phyloP scores from a whole-genome alignment of 2,113 vertebrate species.

The Eidolon helvum region DNA sequence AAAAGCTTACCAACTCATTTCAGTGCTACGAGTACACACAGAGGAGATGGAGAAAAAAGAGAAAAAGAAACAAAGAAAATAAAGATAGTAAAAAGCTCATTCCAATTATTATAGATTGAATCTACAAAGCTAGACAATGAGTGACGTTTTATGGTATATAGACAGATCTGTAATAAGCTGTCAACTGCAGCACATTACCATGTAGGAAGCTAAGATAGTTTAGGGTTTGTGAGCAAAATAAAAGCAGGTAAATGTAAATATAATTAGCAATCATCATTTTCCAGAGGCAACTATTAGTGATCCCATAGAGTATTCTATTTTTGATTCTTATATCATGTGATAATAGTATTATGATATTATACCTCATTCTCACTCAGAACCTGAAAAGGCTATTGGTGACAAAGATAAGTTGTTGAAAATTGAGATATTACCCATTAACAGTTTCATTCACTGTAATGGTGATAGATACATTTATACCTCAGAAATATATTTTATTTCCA shows the following conservation, averaged over 20 bases:
- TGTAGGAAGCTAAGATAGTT: background rate
- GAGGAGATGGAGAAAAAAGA: background rate
- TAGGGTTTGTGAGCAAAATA: background rate
- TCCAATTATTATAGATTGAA: background rate
- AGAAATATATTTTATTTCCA: background rate
- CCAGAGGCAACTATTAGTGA: background rate
- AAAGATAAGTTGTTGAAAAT: background rate
- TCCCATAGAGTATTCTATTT: background rate
- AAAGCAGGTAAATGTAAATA: background rate
- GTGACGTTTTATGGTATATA: background rate
- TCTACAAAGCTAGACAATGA: background rate
- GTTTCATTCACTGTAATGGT: background rate
- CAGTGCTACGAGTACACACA: background rate
- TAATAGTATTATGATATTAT: background rate
- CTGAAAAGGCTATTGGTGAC: background rate
- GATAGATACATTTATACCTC: background rate
- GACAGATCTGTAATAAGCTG: background rate
- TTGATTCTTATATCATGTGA: background rate
- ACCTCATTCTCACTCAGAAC: too few species aligned
- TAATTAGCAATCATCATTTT: background rate
- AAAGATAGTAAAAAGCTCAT: background rate
- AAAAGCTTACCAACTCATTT: background rate
- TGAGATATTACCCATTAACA: background rate
- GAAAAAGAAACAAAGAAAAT: background rate
- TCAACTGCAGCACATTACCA: background rate